These are phyloP conservation scores for Datnioides undecimradiatus DNA, from an alignment of 2,113 vertebrate species.

Conservation along the genomic window DNA sequence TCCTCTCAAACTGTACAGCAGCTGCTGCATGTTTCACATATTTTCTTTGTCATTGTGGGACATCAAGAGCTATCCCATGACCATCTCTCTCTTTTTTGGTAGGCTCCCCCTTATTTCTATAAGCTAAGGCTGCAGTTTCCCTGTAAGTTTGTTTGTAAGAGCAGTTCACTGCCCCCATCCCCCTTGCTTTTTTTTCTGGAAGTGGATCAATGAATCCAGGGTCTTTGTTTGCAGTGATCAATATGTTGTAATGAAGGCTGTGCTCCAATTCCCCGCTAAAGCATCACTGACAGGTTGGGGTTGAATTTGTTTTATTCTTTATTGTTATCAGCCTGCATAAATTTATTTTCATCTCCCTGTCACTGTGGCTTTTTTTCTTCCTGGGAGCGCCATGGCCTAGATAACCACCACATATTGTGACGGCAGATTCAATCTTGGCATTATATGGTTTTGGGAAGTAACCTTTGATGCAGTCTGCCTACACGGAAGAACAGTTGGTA, in stretches of 20 bases:
- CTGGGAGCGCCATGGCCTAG: slow-evolving; percentile 67
- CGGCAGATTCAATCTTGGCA: slow-evolving; percentile 73
- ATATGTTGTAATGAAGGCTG: slow-evolving; percentile 89
- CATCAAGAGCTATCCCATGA: slow-evolving; percentile 44
- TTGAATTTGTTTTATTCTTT: slow-evolving; percentile 78
- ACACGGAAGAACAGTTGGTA: slow-evolving; percentile 22
- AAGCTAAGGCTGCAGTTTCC: slow-evolving; percentile 57
- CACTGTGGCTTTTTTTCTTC: slow-evolving; percentile 46
- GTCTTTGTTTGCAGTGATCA: slow-evolving; percentile 88
- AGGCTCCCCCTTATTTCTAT: slow-evolving; percentile 13
- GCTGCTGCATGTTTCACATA: slow-evolving; percentile 42
- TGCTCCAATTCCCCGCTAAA: slow-evolving; percentile 81
- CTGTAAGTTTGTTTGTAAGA: slow-evolving; percentile 56
- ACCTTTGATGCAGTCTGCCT: slow-evolving; percentile 60
- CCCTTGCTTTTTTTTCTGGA: slow-evolving; percentile 62
- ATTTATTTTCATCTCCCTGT: slow-evolving; percentile 73
- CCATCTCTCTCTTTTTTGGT: slow-evolving; percentile 39
- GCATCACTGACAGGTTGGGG: slow-evolving; percentile 67
- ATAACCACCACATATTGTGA: slow-evolving; percentile 75
- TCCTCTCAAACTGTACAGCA: slow-evolving; percentile 11
- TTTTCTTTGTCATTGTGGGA: slow-evolving; percentile 44
- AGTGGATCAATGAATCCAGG: slow-evolving; percentile 85
- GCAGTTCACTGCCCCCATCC: slow-evolving; percentile 31
- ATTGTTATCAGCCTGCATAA: slow-evolving; percentile 77
- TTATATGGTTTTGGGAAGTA: slow-evolving; percentile 59